A percentile compares a stretch with the other conserved stretches of the same genome.
phyloP scores from a whole-genome alignment of 1,140 invertebrate genomes.

The Hyphantria cunea region DNA sequence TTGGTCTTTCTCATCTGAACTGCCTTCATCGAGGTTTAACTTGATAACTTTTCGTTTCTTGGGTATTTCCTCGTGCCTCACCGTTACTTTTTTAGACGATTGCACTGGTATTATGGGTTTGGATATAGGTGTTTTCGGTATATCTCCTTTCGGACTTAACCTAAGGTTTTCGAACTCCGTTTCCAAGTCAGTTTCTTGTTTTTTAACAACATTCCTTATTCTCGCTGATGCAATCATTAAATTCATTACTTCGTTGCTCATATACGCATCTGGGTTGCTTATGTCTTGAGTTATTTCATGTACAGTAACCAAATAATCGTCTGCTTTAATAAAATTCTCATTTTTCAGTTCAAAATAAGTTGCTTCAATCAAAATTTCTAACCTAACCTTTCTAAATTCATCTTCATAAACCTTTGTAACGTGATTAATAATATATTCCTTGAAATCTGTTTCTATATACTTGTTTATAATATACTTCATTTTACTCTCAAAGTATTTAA shows the following conservation, averaged over 20 bases:
- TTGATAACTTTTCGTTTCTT: slow-evolving; percentile 57
- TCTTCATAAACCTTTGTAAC: slow-evolving; percentile 17
- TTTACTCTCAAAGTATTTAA: slow-evolving; percentile 44
- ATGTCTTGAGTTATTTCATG: slow-evolving; percentile 49
- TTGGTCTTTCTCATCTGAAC: slow-evolving; percentile 36
- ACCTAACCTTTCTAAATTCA: slow-evolving; percentile 39
- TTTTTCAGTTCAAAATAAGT: slow-evolving; percentile 53
- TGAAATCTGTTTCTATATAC: slow-evolving; percentile 28
- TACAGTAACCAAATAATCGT: slow-evolving; percentile 51
- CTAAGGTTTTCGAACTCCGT: slow-evolving; percentile 53
- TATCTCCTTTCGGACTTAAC: slow-evolving; percentile 39
- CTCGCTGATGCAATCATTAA: slow-evolving; percentile 49
- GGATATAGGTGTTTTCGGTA: slow-evolving; percentile 48
- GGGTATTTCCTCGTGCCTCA: slow-evolving; percentile 58
- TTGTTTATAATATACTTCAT: slow-evolving; percentile 33
- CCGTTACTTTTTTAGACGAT: slow-evolving; percentile 32
- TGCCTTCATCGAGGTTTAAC: slow-evolving; percentile 50
- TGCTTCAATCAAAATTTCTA: slow-evolving; percentile 56
- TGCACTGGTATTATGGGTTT: slow-evolving; percentile 38
- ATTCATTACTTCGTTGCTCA: slow-evolving; percentile 59
- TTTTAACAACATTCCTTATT: slow-evolving; percentile 33
- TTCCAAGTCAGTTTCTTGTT: slow-evolving; percentile 37
- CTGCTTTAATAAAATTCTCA: slow-evolving; percentile 39
- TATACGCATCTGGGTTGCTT: slow-evolving; percentile 36
- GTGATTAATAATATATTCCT: slow-evolving; percentile 40